Base-by-base conservation (phyloP, 2,888 invertebrate species). In the Theodoxus fluviatilis region DNA sequence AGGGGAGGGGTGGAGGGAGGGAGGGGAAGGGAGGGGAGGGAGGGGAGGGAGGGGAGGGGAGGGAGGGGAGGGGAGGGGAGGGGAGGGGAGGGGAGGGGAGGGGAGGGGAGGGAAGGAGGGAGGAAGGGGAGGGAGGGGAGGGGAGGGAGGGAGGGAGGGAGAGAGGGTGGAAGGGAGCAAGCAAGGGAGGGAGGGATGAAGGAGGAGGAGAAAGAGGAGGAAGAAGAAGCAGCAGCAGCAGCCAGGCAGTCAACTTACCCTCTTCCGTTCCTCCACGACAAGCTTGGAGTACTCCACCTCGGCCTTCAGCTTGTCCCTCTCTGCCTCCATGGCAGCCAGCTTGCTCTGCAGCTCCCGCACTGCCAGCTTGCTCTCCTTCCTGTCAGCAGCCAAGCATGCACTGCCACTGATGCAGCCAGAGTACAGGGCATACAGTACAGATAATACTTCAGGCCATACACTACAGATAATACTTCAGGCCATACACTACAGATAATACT, bases 231-330 rank as follows among this genome's bases (percentile, higher is more conserved):
- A 12, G 3, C 22, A 0, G 31, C 18, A 31, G 37, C 7, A n/a
- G 0, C n/a, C 6, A 15, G 37, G 18, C 22, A 28, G 15, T 74
- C 0, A 37, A 40, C 64, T 40, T 67, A 78, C 79, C 78, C 72
- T 70, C 38, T 74, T 73, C 61, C 71, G 66, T 37, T 79, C 77
- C n/a, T 78, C 75, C 18, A 68, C 70, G 12, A 74, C 70, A 28
- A 73, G 70, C 49, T 74, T 75, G 33, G 73, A 69, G 55, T 76
- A 70, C n/a, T 79, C 76, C 57, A 80, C 55, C 68, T 79, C 76
- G 1, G 78, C 76, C 63, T 76, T 78, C 69, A 82, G 72, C 37
- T 75, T 75, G 61, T 75, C 75, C 15, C 77, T 74, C 69, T 81
- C 79, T 7, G 71, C 40, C 67, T 82, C 78, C 47, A 66, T 71